Evolutionary conservation across 2,888 invertebrate genomes (phyloP), one percentile per base, ranked within the genome.

Genomic region (Synanthedon andrenaeformis): DNA sequence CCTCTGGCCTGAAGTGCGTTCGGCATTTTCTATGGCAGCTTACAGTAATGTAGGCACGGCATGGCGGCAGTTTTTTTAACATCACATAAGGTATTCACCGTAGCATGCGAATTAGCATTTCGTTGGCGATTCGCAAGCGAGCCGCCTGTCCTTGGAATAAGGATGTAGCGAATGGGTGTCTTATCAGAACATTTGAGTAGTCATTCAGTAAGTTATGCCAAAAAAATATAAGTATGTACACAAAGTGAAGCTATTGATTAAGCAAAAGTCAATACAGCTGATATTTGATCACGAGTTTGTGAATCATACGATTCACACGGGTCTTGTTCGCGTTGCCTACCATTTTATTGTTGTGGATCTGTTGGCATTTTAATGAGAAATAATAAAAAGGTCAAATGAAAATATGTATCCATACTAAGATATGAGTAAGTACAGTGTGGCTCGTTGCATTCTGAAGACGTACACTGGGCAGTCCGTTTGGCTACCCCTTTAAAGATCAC

Each of bases 41-140:
- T 59, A 59, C 49, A 58, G 58, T 61, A 59, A 67, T 63, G 61
- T 70, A 65, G 65, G 68, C 66, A 71, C 67, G 65, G 68, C 35
- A 35, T 35, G 35, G 8, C 35, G 35, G 10, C 61, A 69, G 68
- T 77, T 74, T 79, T 35, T 35, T 73, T 66, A 70, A 71, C 66
- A 70, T 67, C 76, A 59, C 72, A 81, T 83, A 81, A 74, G 72
- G 75, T 82, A 85, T 83, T 84, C 85, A 79, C 69, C 67, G 74
- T 74, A 74, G 76, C 73, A 62, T 69, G 69, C 72, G 72, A 77
- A 84, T 83, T 84, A 83, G 76, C 84, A 85, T 85, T 83, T 79
- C 66, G 75, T 74, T 72, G 76, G 73, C 75, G 74, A 77, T 73
- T 72, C 72, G 71, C 65, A 67, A 68, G 63, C 67, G 54, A 61